A percentile compares a stretch with the other conserved stretches of the same genome.
These are phyloP conservation scores for Drosophila trichaetosa DNA, from an alignment of 2,888 invertebrate species.

Conservation along the genomic window DNA sequence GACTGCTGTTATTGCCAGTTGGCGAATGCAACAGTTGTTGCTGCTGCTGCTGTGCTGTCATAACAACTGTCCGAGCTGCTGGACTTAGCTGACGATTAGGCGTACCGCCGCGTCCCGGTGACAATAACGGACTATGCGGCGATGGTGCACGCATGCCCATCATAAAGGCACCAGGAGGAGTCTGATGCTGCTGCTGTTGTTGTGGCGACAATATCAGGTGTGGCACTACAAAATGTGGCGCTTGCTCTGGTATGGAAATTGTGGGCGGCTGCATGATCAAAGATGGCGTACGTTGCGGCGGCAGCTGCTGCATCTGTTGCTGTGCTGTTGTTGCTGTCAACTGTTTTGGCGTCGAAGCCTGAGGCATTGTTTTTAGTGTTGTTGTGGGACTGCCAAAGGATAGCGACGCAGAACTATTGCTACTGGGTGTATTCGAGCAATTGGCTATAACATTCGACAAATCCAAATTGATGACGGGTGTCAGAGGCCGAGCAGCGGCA, in stretches of 20 bases:
- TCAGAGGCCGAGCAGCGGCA: conserved; percentile 30
- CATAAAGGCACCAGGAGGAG: conserved; percentile 57
- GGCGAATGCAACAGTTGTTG: conserved; percentile 42
- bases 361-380: conserved; percentile 54
- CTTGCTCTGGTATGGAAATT: conserved; percentile 87
- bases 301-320: conserved; percentile 53
- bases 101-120: conserved; percentile 69
- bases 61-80: conserved; percentile 37
- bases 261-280: conserved; percentile 88
- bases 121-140: conserved; percentile 83
- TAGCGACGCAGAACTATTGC: conserved; percentile 49
- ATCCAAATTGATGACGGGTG: conserved; percentile 73
- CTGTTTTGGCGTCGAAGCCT: conserved; percentile 74
- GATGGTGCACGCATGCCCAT: conserved; percentile 82
- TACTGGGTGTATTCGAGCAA: conserved; percentile 41
- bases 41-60: conserved; percentile 39
- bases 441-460: conserved; percentile 62
- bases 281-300: conserved; percentile 78
- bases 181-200: conserved; percentile 47
- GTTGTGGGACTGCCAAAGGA: conserved; percentile 74
- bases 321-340: conserved; percentile 21
- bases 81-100: conserved; percentile 75
- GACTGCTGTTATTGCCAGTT: conserved; percentile 47
- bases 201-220: conserved; percentile 78
- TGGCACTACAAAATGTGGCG: conserved; percentile 81